These are phyloP conservation scores for Pangasius krempfi DNA, from an alignment of 2,797 vertebrate species.

Conservation along the genomic window DNA sequence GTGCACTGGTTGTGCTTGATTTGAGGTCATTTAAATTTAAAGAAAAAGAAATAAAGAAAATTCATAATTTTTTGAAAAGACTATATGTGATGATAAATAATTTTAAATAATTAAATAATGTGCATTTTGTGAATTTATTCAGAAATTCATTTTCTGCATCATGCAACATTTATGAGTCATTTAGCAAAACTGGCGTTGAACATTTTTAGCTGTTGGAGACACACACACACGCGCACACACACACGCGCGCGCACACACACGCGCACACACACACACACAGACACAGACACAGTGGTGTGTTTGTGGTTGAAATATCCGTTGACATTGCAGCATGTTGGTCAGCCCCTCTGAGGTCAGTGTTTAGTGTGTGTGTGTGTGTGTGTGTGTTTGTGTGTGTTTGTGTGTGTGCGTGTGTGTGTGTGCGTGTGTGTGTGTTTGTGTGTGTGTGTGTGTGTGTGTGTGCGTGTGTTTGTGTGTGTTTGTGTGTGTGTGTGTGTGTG, in stretches of 20 bases:
- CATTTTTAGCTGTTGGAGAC: background rate
- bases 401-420: slow-evolving; percentile 7
- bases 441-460: background rate
- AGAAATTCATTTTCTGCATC: background rate
- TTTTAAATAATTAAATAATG: background rate
- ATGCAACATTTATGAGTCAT: background rate
- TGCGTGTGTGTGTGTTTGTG: background rate
- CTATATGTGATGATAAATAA: background rate
- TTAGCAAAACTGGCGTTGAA: background rate
- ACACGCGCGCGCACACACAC: no score
- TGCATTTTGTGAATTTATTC: background rate
- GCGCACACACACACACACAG: background rate
- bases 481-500: slow-evolving; percentile 9
- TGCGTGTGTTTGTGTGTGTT: background rate
- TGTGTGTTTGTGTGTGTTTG: slow-evolving; percentile 1
- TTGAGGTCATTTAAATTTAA: background rate
- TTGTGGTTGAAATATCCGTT: background rate
- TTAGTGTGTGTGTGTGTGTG: background rate
- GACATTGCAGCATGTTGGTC: background rate
- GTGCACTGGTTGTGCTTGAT: background rate
- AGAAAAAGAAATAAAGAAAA: background rate
- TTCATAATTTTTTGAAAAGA: background rate
- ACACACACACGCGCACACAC: no score
- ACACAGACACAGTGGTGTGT: background rate
- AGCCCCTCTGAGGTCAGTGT: background rate